Evolutionary conservation across 1,140 invertebrate genomes (phyloP).

Genomic region (Hetaerina americana): DNA sequence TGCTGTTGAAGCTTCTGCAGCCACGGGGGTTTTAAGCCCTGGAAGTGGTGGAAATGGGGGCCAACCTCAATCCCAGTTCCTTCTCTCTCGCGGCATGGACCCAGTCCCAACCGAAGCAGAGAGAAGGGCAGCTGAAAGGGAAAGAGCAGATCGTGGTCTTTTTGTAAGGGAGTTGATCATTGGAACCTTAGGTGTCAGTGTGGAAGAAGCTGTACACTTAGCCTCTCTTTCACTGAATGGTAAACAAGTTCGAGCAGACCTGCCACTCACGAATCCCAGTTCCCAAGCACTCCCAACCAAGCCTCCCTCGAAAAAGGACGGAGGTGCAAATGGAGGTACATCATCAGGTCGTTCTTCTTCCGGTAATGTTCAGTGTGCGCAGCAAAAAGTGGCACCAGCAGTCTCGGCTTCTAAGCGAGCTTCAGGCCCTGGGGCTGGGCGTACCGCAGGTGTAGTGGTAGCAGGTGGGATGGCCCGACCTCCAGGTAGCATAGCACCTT

Average conservation of each 20-base stretch:
- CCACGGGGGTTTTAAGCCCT: not conserved
- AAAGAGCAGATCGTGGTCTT: slow-evolving; percentile 47
- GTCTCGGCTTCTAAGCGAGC: not conserved
- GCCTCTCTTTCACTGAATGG: not conserved
- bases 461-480: not conserved
- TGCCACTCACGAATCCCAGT: slow-evolving; percentile 1
- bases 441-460: not conserved
- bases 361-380: not conserved
- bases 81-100: slow-evolving; percentile 41
- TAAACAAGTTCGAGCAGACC: not conserved
- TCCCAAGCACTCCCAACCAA: slow-evolving; percentile 18
- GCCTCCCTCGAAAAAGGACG: slow-evolving; percentile 13
- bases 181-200: slow-evolving; percentile 34
- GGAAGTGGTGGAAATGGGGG: slow-evolving; percentile 21
- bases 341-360: not conserved
- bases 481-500: not conserved
- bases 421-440: not conserved
- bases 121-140: slow-evolving; percentile 39
- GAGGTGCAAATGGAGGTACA: not conserved
- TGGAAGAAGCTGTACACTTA: not conserved
- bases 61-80: slow-evolving; percentile 25
- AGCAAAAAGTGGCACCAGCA: not conserved
- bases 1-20: not conserved
- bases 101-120: slow-evolving; percentile 39
- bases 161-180: slow-evolving; percentile 56